Base-by-base conservation (phyloP, 2,888 invertebrate genomes). In the Hylaea fasciaria region DNA sequence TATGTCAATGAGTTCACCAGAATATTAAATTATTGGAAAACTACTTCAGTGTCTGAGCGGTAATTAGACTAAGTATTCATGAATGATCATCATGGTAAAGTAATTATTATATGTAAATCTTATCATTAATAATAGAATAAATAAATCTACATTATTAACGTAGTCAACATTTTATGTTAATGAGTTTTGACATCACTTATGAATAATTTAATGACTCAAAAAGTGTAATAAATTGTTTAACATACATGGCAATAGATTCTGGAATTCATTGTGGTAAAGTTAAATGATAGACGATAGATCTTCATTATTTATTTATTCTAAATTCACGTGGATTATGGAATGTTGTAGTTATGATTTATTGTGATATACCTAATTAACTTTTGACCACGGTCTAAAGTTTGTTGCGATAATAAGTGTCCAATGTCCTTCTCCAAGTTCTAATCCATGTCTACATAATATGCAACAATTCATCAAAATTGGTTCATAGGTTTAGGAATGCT, bases 1-100 rank as follows among this genome's bases (percentile, higher is more conserved):
- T 41, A 48, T 43, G 43, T 46, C 47, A 37, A 44, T 48, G 41
- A 48, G 59, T 53, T n/a, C 41, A 29, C 47, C 37, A 32, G 40
- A n/a, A 16, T 32, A 29, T 46, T 22, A 44, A 5, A 17, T n/a
- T 17, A n/a, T n/a, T 22, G 22, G 2, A 22, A 44, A 17, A 7
- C 7, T 40, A 14, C n/a, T 40, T 37, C 37, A 37, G 12, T n/a
- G n/a, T 39, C 39, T 10, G n/a, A 39, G 2, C 39, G 39, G n/a
- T n/a, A n/a, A n/a, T 12, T 35, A 35, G 9, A 35, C 11, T 39
- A 39, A 43, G 12, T 17, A 44, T 28, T 44, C n/a, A 14, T 44
- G 44, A 44, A 28, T 44, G 28, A 44, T 8, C 17, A 17, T 35
- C n/a, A 12, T 16, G 48, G 13, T 14, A 4, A 12, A 35, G 16